Conservation (phyloP, 2,113 vertebrate species). For the Triplophysa rosa region DNA sequence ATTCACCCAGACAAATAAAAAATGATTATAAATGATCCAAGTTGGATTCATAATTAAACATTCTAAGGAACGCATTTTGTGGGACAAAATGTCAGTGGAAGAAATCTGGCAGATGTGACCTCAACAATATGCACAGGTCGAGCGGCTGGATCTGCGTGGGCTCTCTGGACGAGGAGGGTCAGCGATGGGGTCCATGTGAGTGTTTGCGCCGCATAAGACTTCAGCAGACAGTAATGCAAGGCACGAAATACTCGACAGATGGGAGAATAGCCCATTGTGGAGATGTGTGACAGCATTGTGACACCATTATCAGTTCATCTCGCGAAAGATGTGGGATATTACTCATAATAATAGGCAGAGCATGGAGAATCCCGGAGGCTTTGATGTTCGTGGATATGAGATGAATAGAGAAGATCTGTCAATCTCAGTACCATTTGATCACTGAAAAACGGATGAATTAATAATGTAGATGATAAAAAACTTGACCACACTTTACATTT, state of each 20-base stretch:
- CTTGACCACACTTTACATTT: background rate
- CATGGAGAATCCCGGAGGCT: constrained; percentile 55
- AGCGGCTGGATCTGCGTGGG: constrained; percentile 55
- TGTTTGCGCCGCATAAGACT: constrained; percentile 48
- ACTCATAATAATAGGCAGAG: constrained; percentile 67
- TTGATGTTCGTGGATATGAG: constrained; percentile 34
- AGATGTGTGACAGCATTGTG: constrained; percentile 59
- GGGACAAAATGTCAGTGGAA: constrained; percentile 1
- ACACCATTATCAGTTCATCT: constrained; percentile 71
- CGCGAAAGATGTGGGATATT: constrained; percentile 67
- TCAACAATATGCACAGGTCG: constrained; percentile 46
- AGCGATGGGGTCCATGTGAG: constrained; percentile 24
- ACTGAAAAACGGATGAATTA: background rate
- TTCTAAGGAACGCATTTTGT: background rate
- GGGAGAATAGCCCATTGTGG: constrained; percentile 63
- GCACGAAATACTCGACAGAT: constrained; percentile 58
- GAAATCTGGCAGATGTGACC: constrained; percentile 44
- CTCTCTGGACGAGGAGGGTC: constrained; percentile 50
- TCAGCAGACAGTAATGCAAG: constrained; percentile 55
- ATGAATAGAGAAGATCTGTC: background rate
- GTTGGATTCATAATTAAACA: too few species aligned
- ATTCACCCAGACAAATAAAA: background rate
- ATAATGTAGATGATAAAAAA: background rate
- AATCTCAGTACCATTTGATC: background rate
- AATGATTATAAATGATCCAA: background rate